Conservation (phyloP, 2,888 invertebrate species). For the Imbricaverruca yamaguchii region DNA sequence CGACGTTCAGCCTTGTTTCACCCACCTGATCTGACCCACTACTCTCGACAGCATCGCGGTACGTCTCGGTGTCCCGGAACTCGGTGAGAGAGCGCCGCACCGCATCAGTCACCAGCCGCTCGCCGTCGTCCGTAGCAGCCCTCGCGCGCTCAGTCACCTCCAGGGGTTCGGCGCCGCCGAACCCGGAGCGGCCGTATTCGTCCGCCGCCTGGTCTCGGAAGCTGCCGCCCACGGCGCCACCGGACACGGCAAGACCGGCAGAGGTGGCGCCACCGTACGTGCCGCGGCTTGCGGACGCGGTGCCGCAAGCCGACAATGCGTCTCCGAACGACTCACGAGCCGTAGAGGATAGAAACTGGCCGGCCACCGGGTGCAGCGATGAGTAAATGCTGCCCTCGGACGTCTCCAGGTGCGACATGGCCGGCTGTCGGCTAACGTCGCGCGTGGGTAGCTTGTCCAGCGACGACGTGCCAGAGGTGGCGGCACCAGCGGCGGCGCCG, state of each 20-base stretch:
- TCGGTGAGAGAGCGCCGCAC: not conserved
- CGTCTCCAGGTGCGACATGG: not conserved
- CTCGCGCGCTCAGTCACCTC: not conserved
- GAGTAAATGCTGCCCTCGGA: conserved; percentile 12
- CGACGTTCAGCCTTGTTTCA: too few relatives aligned
- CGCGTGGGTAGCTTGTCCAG: not conserved
- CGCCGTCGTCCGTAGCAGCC: not conserved
- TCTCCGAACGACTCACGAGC: not conserved
- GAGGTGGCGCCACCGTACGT: not conserved
- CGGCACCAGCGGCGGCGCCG: not conserved
- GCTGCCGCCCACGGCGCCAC: not conserved
- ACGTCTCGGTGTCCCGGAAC: not conserved
- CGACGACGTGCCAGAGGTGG: not conserved
- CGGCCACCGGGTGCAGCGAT: not conserved
- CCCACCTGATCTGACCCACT: not conserved
- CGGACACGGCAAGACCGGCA: not conserved
- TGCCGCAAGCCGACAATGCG: not conserved
- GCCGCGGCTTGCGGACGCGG: not conserved
- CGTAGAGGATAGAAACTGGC: not conserved
- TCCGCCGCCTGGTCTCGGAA: too few relatives aligned
- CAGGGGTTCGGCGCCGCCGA: too few relatives aligned
- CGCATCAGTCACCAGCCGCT: not conserved
- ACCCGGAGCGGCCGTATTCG: too few relatives aligned
- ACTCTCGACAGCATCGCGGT: not conserved
- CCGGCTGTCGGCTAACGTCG: not conserved